Conservation (phyloP, 2,797 vertebrate species). For the Sebastes steindachneri region DNA sequence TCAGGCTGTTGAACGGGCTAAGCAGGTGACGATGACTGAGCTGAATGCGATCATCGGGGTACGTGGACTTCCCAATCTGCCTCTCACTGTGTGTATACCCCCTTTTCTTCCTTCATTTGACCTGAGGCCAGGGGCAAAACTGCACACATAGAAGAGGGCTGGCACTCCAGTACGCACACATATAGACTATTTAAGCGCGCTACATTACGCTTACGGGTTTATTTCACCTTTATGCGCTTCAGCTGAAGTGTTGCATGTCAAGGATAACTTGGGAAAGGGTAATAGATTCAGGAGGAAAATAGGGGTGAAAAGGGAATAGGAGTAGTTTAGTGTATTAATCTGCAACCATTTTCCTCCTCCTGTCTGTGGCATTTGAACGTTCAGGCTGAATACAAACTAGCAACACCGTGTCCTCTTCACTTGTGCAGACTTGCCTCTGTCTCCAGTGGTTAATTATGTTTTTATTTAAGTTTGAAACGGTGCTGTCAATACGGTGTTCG, state of each 20-base stretch:
- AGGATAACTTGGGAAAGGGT: constrained; percentile 35
- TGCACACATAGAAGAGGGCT: constrained; percentile 58
- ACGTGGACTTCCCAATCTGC: constrained; percentile 99
- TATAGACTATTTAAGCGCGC: constrained; percentile 1
- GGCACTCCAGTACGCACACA: background rate
- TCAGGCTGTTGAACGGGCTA: constrained; percentile 96
- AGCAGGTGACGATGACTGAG: constrained; percentile 99
- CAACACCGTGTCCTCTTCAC: constrained; percentile 19
- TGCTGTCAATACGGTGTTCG: constrained; percentile 17
- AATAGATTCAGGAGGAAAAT: constrained; percentile 30
- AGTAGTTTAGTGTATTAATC: constrained; percentile 29
- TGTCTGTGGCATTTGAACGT: constrained; percentile 27
- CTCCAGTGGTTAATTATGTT: constrained; percentile 61
- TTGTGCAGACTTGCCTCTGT: constrained; percentile 72
- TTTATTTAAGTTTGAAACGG: constrained; percentile 63
- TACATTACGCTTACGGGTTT: background rate
- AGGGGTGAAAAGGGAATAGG: constrained; percentile 9
- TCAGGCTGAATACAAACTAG: constrained; percentile 29
- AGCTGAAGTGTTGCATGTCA: constrained; percentile 29
- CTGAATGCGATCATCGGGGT: constrained; percentile 99
- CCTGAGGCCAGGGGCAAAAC: constrained; percentile 78
- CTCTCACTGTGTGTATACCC: constrained; percentile 98
- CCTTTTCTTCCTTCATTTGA: constrained; percentile 90
- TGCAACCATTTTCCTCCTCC: constrained; percentile 16
- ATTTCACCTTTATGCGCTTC: constrained; percentile 22